Base-by-base conservation (phyloP, 2,113 vertebrate genomes). In the Cisticola juncidis region DNA sequence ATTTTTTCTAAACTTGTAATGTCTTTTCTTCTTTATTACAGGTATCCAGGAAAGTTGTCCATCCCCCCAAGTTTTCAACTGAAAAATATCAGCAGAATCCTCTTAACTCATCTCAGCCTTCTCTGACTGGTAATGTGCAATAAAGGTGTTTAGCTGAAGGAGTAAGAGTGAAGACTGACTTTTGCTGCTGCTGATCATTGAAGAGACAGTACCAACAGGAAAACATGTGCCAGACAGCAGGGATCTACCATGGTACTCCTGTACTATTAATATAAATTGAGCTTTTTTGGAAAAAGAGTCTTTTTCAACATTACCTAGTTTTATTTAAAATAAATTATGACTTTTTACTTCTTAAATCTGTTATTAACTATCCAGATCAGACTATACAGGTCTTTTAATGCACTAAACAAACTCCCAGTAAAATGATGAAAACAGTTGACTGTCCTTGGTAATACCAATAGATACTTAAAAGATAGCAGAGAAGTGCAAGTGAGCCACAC, bases 211-310 rank as follows among this genome's bases (percentile, higher is more conserved):
- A 85, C 38, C 33, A 76, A 24, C 21, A 68, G 19, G 51, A 70
- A 89, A 87, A 68, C 3, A 8, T 4, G 13, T 42, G 38, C 28
- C 18, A 6, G 53, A 87, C 10, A 73, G 44, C 60, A 81, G 11
- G 25, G 62, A 58, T 12, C 16, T 36, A 40, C 19, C 21, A 20
- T 6, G 3, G 47, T 57, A 57, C 29, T 81, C 29, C 29, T 56
- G 23, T 11, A 14, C 35, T 66, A 70, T 28, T 65, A 47, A 51
- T 42, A 64, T 17, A 48, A 44, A 60, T 9, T n/a, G 0, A 8
- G 1, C 0, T 4, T 11, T 10, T 60, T 72, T 56, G 40, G 0
- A 23, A 54, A 62, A 62, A 22, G 3, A 31, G 3, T 31, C 8
- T 76, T 78, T 94, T 66, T n/a, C 73, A 93, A 29, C 19, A 86